Base-by-base conservation (phyloP, 1,140 invertebrate genomes). In the Diploscapter pachys region DNA sequence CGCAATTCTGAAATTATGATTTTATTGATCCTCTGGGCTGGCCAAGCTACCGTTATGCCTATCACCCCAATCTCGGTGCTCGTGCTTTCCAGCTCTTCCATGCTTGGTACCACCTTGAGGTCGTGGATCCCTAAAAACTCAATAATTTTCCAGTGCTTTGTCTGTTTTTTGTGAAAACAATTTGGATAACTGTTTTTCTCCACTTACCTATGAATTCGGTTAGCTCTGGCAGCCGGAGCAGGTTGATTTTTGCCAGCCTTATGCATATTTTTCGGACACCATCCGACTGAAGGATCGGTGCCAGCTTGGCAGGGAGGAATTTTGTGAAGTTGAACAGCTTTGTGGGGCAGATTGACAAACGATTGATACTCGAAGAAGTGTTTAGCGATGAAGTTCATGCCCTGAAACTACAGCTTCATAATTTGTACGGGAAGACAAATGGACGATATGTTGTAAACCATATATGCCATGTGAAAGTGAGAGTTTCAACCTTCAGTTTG, bases 361-460 rank as follows among this genome's bases (percentile, higher is more conserved):
- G 81, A 83, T 76, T 84, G 83, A 67, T 84, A 84, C 48, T 84
- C 83, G 62, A 84, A 84, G 62, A 84, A 84, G 63, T 85, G 83
- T 63, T 84, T 84, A 51, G 83, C 83, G 49, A 85, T 70, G 73
- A 79, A 81, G 66, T 83, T 85, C 83, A 83, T 83, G 56, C 78
- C 78, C 78, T 79, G 62, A 79, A 79, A 68, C 72, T 6, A 31
- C 31, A 31, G 31, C 31, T 1, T 31, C 31, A 31, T 31, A 31
- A 31, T 31, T 31, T 31, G 31, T 31, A 31, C 31, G 1, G 31
- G 31, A 31, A 31, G 1, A 31, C 31, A 31, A 31, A 31, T 31
- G 31, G 31, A 31, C 31, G 31, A 31, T 31, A 1, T 31, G 31
- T 31, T 31, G 31, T 31, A 31, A 31, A 31, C 31, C 31, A 31